Evolutionary conservation across 53 echinoderm and acorn worm genomes (phyloP).

Genomic region (Crossaster papposus): DNA sequence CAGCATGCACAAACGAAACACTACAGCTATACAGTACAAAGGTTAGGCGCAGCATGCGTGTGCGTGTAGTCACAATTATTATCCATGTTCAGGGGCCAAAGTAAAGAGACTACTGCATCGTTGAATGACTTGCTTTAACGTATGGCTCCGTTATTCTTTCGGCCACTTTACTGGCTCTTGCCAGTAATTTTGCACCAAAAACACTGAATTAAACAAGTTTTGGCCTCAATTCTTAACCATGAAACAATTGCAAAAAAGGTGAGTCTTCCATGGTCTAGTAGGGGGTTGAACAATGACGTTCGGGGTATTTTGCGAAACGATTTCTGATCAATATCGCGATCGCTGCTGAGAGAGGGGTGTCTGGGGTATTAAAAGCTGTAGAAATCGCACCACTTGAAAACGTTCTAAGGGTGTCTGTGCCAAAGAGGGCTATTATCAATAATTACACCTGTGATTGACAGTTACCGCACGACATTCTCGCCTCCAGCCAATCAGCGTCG

Average conservation of each 20-base stretch:
- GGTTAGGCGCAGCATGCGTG: constrained; percentile 13
- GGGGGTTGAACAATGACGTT: neutral
- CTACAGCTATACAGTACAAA: constrained; percentile 18
- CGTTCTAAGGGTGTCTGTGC: constrained; percentile 64
- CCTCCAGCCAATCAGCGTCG: constrained; percentile 77
- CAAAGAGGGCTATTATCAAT: constrained; percentile 71
- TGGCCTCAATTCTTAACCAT: neutral
- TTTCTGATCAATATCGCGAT: constrained; percentile 22
- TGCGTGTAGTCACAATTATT: constrained; percentile 1
- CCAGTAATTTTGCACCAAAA: constrained; percentile 14
- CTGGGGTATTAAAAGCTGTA: constrained; percentile 21
- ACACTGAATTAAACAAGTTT: neutral
- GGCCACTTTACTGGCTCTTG: constrained; percentile 18
- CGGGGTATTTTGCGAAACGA: neutral
- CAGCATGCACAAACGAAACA: neutral
- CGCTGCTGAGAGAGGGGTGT: constrained; percentile 5
- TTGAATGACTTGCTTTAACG: constrained; percentile 30
- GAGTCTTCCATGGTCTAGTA: too few species aligned
- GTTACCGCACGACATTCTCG: constrained; percentile 65
- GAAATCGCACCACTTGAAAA: constrained; percentile 62
- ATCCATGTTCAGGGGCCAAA: constrained; percentile 74
- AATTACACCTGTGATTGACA: constrained; percentile 84
- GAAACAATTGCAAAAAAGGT: neutral
- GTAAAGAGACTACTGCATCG: constrained; percentile 58
- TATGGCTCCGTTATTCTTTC: constrained; percentile 46